Evolutionary conservation across 2,113 vertebrate species (phyloP).

Genomic region (Machaerirhynchus nigripectus): DNA sequence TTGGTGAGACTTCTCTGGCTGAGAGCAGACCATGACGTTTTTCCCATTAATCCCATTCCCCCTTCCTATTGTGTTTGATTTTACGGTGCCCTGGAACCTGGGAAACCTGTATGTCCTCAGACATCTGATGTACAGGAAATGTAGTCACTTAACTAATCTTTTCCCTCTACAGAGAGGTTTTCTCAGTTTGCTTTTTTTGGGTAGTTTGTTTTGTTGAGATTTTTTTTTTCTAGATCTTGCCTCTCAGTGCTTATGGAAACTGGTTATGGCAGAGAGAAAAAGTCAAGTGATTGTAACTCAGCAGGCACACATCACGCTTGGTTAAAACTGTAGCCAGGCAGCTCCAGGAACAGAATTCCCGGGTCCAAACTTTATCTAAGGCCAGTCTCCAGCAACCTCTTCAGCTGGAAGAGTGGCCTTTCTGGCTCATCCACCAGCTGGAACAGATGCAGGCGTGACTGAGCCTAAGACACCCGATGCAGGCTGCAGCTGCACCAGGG

Average conservation of each 20-base stretch:
- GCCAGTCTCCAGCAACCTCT: not conserved
- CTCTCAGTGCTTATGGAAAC: not conserved
- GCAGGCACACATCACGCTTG: not conserved
- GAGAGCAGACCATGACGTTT: not conserved
- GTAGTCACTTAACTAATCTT: not conserved
- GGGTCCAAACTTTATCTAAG: not conserved
- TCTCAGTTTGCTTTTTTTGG: not conserved
- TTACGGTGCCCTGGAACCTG: not conserved
- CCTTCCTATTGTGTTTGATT: constrained; percentile 11
- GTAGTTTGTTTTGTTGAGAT: not conserved
- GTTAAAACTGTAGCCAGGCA: not conserved
- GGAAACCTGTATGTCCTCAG: not conserved
- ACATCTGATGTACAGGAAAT: constrained; percentile 11
- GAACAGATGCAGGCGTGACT: not conserved
- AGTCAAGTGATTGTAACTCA: not conserved
- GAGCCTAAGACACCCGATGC: not conserved
- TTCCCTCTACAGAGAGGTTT: not conserved
- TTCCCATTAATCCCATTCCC: not conserved
- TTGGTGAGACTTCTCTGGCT: not conserved
- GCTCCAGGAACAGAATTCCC: not conserved
- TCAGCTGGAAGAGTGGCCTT: not conserved
- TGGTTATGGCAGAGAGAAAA: not conserved
- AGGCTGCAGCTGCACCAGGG: not conserved
- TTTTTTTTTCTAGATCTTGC: not conserved
- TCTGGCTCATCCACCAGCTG: not conserved